A percentile compares a stretch with the other conserved stretches of the same genome.
Evolutionary conservation across 1,140 invertebrate genomes (phyloP).

Genomic region (Hyphantria cunea): DNA sequence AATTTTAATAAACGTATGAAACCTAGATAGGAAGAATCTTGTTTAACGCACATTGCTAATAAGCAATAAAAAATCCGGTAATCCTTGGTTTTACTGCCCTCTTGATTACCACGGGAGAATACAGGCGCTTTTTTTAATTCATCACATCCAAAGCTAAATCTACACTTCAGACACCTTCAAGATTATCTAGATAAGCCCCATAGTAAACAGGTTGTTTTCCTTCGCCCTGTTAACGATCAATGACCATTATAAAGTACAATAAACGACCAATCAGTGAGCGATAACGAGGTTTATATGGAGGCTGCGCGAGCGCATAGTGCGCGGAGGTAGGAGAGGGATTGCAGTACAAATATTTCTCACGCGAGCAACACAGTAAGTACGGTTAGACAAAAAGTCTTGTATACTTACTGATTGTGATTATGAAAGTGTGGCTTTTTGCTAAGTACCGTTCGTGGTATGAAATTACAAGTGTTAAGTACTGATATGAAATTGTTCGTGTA

Average conservation of each 20-base stretch:
- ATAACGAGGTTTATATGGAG: slow-evolving; percentile 11
- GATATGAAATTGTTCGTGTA: not conserved
- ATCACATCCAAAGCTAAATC: too few species aligned
- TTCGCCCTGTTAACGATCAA: not conserved
- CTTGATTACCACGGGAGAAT: too few species aligned
- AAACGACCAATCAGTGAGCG: slow-evolving; percentile 13
- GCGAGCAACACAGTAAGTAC: slow-evolving; percentile 2
- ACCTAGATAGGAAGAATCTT: too few species aligned
- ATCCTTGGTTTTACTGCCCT: too few species aligned
- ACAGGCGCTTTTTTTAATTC: too few species aligned
- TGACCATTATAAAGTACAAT: not conserved
- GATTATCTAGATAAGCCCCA: not conserved
- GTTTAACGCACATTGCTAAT: too few species aligned
- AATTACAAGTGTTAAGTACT: not conserved
- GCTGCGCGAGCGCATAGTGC: too few species aligned
- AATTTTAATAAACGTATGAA: too few species aligned
- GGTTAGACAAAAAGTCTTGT: slow-evolving; percentile 14
- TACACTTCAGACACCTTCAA: not conserved
- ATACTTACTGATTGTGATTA: slow-evolving; percentile 10
- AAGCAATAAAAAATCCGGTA: too few species aligned
- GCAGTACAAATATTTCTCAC: slow-evolving; percentile 13
- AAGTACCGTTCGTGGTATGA: not conserved
- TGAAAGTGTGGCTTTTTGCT: slow-evolving; percentile 16
- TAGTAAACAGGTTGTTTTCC: not conserved
- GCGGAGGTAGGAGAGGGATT: not conserved